Evolutionary conservation across 2,888 invertebrate genomes (phyloP).

Genomic region (Tricholauxania praeusta): DNA sequence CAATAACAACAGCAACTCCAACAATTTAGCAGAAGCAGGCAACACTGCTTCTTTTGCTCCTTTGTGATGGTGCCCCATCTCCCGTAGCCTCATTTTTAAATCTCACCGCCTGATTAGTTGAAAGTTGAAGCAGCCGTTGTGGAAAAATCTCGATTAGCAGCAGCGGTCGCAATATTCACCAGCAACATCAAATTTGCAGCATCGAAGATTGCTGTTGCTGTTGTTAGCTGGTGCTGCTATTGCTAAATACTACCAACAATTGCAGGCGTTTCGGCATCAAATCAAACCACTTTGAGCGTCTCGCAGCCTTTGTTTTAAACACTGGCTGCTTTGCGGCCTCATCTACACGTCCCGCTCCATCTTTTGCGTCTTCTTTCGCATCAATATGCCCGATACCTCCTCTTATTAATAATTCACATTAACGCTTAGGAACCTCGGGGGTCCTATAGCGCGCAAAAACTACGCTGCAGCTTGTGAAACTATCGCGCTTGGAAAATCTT

Average conservation of each 20-base stretch:
- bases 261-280: slow-evolving; percentile 30
- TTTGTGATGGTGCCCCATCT: neutral
- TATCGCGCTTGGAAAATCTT: slow-evolving; percentile 33
- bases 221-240: slow-evolving; percentile 32
- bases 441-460: slow-evolving; percentile 38
- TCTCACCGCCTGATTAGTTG: slow-evolving; percentile 67
- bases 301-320: slow-evolving; percentile 58
- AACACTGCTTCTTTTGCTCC: neutral
- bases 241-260: slow-evolving; percentile 36
- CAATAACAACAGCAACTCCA: slow-evolving; percentile 45
- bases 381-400: slow-evolving; percentile 28
- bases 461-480: slow-evolving; percentile 16
- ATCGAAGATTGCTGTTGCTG: slow-evolving; percentile 26
- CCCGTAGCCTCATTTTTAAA: slow-evolving; percentile 60
- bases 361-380: slow-evolving; percentile 4
- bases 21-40: slow-evolving; percentile 32
- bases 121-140: slow-evolving; percentile 41
- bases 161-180: slow-evolving; percentile 10
- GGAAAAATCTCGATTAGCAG: slow-evolving; percentile 45
- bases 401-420: slow-evolving; percentile 69
- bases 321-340: neutral
- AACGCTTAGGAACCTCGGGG: slow-evolving; percentile 61
- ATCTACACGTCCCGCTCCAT: neutral
- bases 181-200: neutral
- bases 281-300: slow-evolving; percentile 34